Evolutionary conservation across 2,888 invertebrate genomes (phyloP), one percentile per base, ranked within the genome.

Genomic region (Xanthia togata): DNA sequence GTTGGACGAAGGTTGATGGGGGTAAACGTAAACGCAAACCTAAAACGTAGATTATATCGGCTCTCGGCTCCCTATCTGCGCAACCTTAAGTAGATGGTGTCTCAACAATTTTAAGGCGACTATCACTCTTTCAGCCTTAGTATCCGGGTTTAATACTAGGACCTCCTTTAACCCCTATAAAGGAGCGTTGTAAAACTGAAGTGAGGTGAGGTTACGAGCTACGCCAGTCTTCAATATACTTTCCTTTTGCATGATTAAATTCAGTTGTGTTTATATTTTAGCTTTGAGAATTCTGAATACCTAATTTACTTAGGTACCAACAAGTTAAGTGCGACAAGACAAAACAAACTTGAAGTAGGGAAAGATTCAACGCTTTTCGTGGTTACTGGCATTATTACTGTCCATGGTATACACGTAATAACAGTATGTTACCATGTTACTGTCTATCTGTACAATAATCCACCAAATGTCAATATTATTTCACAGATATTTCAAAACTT

Each of bases 1-100:
- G 79, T 84, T 86, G 85, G 87, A 89, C 87, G 88, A 85, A 88
- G 89, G 88, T 90, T 92, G 92, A 92, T 89, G 87, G 86, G 90
- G 90, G 91, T 89, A 89, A 87, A 88, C 83, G 87, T 88, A 89
- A 86, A 88, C 81, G 87, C 82, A 82, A 88, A 88, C 82, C 80
- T 78, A 78, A 87, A 86, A 83, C 57, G 82, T 65, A 79, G 84
- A 86, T 88, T 83, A 73, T 78, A 87, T 84, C 83, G 75, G 76
- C 31, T 73, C 31, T 86, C 79, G 76, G 76, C 35, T 72, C 50
- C 62, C 73, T 75, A 35, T 73, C 12, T 12, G 38, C 26, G 17
- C 76, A 62, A 31, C 74, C 72, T 38, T 83, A 69, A 76, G 73
- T 73, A 84, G 73, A 87, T 83, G 78, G 78, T 68, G 76, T 63